These are phyloP conservation scores for Neodiprion pinetum DNA, from an alignment of 1,140 invertebrate species.

Conservation along the genomic window DNA sequence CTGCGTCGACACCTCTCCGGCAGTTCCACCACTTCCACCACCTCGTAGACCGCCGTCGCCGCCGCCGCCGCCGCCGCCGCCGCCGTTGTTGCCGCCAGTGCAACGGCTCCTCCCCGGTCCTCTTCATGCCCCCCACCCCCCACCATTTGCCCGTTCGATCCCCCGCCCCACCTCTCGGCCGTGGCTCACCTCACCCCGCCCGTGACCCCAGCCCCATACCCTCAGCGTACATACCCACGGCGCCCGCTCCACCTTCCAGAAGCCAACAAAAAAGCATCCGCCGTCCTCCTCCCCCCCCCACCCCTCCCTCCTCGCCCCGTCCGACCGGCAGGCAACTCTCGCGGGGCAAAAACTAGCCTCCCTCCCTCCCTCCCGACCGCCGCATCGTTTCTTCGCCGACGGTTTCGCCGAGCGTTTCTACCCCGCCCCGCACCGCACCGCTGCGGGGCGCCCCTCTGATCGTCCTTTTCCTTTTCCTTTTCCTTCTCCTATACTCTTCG, in stretches of 20 bases:
- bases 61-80: background rate
- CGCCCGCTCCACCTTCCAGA: background rate
- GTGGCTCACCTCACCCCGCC: background rate
- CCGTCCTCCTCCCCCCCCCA: background rate
- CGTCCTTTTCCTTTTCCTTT: background rate
- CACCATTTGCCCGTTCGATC: background rate
- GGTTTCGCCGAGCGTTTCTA: background rate
- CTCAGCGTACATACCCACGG: background rate
- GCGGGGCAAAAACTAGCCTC: constrained; percentile 1
- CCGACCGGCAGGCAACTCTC: background rate
- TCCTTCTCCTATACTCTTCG: background rate
- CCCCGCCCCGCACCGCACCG: background rate
- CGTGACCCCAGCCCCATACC: background rate
- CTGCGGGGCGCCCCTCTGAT: background rate
- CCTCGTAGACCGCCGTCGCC: background rate
- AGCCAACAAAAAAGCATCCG: background rate
- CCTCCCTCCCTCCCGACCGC: background rate
- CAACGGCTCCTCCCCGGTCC: constrained; percentile 3
- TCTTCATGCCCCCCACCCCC: background rate
- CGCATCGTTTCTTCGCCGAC: background rate
- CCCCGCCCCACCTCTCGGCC: background rate
- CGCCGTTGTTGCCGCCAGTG: background rate
- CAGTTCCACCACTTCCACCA: constrained; percentile 4
- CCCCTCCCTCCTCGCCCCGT: background rate
- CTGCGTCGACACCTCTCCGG: background rate